Percentiles rank a stretch among this genome's conserved stretches.
phyloP scores from a whole-genome alignment of 2,113 vertebrate genomes.

The Terrapene triunguis region DNA sequence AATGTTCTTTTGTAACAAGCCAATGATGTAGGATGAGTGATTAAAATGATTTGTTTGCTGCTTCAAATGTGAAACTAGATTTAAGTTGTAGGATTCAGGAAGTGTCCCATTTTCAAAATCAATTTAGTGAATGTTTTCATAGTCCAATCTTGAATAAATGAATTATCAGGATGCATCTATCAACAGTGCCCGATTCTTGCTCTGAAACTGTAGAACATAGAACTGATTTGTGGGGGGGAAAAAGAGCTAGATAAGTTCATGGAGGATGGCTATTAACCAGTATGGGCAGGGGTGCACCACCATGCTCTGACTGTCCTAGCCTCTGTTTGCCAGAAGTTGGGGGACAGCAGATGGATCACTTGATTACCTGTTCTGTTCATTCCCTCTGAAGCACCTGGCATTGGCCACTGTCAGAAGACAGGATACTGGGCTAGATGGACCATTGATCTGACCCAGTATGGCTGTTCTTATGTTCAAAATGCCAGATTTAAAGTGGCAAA shows the following conservation, averaged over 20 bases:
- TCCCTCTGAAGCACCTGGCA: too few species aligned
- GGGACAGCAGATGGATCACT: too few species aligned
- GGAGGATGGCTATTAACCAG: too few species aligned
- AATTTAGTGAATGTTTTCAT: not conserved
- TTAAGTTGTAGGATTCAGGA: not conserved
- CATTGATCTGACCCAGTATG: too few species aligned
- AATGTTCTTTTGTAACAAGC: not conserved
- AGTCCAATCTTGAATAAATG: not conserved
- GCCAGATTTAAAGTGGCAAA: not conserved
- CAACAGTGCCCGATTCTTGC: not conserved
- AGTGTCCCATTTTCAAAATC: not conserved
- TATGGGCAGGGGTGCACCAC: too few species aligned
- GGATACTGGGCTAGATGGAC: too few species aligned
- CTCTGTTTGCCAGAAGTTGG: too few species aligned
- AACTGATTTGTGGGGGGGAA: not conserved
- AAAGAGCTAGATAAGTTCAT: too few species aligned
- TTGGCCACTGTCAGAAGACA: not conserved
- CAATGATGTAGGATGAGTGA: rapidly evolving
- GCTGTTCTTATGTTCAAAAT: not conserved
- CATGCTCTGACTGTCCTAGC: too few species aligned
- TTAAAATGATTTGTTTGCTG: not conserved
- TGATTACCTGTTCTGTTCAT: too few species aligned
- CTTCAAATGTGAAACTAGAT: not conserved
- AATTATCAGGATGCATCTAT: not conserved
- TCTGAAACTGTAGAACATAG: not conserved